phyloP scores from a whole-genome alignment of 2,113 vertebrate genomes.

The Alexandromys fortis region DNA sequence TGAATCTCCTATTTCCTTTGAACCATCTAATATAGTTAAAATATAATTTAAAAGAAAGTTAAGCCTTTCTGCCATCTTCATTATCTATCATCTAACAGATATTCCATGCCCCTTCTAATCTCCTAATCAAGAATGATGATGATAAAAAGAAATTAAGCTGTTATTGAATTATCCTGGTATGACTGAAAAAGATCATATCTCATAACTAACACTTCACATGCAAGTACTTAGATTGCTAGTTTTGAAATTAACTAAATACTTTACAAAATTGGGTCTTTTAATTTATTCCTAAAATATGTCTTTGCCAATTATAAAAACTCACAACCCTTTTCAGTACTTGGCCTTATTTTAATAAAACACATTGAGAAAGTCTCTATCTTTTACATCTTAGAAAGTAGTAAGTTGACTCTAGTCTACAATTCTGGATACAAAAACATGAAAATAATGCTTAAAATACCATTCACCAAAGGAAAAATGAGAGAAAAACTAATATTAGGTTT shows the following conservation, averaged over 20 bases:
- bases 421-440: not conserved
- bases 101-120: not conserved
- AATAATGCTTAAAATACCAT: not conserved
- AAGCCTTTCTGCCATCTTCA: not conserved
- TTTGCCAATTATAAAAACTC: not conserved
- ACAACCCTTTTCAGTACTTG: not conserved
- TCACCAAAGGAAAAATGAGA: not conserved
- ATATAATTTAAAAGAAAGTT: slow-evolving; percentile 7
- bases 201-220: not conserved
- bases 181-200: not conserved
- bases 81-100: slow-evolving; percentile 16
- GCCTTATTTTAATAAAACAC: slow-evolving; percentile 23
- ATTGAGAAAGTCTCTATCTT: not conserved
- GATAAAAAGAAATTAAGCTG: slow-evolving; percentile 30
- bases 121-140: slow-evolving; percentile 16
- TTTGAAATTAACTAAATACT: slow-evolving; percentile 8
- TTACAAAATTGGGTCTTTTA: slow-evolving; percentile 19
- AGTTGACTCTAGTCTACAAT: not conserved
- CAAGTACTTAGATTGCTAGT: slow-evolving; percentile 22
- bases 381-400: not conserved
- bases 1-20: not conserved
- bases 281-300: slow-evolving; percentile 28
- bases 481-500: not conserved
- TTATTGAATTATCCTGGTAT: slow-evolving; percentile 30
- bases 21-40: not conserved